A percentile compares a stretch with the other conserved stretches of the same genome.
Conservation (phyloP, 2,888 invertebrate genomes). For the Drosophila greeni region DNA sequence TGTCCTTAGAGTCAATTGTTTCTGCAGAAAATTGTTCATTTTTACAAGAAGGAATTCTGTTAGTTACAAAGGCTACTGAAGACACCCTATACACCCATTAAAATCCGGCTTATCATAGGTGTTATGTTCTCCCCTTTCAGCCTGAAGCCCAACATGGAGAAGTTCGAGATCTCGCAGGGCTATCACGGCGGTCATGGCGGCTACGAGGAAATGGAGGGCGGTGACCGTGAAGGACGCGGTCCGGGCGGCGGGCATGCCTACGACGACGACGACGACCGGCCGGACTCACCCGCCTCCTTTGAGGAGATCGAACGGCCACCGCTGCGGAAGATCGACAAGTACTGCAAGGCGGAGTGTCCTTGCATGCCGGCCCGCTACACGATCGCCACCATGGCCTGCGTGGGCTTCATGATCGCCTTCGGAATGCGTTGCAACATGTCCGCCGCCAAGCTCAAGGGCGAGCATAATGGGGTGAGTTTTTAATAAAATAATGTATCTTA, state of each 20-base stretch:
- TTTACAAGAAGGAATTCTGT: background rate
- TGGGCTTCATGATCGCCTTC: constrained; percentile 95
- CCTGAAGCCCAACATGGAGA: constrained; percentile 74
- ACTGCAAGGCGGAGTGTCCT: constrained; percentile 91
- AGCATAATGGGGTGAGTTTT: constrained; percentile 81
- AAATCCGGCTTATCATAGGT: background rate
- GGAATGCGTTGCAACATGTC: constrained; percentile 99
- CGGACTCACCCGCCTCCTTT: constrained; percentile 86
- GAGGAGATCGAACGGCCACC: constrained; percentile 92
- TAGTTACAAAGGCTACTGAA: background rate
- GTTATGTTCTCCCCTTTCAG: constrained; percentile 45
- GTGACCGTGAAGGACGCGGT: constrained; percentile 73
- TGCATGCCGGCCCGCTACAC: constrained; percentile 91
- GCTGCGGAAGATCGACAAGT: constrained; percentile 91
- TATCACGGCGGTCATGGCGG: constrained; percentile 76
- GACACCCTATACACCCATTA: too few relatives aligned
- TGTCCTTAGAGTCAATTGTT: constrained; percentile 17
- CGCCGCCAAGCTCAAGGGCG: constrained; percentile 93
- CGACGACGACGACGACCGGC: constrained; percentile 81
- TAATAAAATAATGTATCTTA: background rate
- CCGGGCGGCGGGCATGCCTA: constrained; percentile 74
- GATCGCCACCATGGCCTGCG: constrained; percentile 90
- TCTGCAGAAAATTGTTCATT: background rate
- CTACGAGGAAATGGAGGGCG: constrained; percentile 77
- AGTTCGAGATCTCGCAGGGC: constrained; percentile 77